Evolutionary conservation across 30 jellyfish, hydroid and myxozoan genomes (phyloP).

Genomic region (Hydractinia echinata): DNA sequence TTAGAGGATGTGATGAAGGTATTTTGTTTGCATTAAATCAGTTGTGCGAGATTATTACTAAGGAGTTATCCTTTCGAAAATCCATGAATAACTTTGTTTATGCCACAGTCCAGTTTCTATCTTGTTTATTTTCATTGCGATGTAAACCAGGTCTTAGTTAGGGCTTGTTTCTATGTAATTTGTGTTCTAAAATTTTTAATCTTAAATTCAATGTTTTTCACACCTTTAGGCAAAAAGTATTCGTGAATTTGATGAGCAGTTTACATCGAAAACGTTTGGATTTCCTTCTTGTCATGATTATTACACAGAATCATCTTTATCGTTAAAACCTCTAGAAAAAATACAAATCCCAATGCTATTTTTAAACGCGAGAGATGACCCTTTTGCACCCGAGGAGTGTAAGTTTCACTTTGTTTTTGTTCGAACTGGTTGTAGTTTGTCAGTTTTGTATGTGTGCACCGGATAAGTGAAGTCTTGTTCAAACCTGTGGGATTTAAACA

Average conservation of each 20-base stretch:
- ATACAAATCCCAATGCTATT: conserved; percentile 74
- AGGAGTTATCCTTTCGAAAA: neutral
- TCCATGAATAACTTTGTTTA: too few species aligned
- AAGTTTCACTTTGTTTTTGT: conserved; percentile 10
- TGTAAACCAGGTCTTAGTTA: too few species aligned
- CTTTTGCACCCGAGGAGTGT: conserved; percentile 89
- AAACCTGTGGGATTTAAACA: too few species aligned
- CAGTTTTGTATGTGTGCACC: neutral
- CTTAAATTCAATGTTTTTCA: neutral
- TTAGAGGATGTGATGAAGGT: conserved; percentile 80
- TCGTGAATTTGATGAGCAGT: conserved; percentile 88
- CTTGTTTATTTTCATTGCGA: too few species aligned
- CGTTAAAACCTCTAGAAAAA: conserved; percentile 70
- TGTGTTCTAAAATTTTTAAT: too few species aligned
- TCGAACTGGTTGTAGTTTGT: neutral
- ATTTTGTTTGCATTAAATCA: neutral
- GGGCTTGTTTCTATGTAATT: too few species aligned
- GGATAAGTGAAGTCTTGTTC: too few species aligned
- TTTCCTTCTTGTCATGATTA: conserved; percentile 56
- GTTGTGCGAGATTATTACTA: too few species aligned
- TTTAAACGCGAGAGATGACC: conserved; percentile 90
- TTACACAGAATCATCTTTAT: conserved; percentile 77
- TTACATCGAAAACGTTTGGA: conserved; percentile 82
- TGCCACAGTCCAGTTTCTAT: too few species aligned
- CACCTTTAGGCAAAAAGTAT: conserved; percentile 57